Percentiles rank a stretch among this genome's conserved stretches.
Evolutionary conservation across 2,113 vertebrate species (phyloP).

Genomic region (Actinemys pallida): DNA sequence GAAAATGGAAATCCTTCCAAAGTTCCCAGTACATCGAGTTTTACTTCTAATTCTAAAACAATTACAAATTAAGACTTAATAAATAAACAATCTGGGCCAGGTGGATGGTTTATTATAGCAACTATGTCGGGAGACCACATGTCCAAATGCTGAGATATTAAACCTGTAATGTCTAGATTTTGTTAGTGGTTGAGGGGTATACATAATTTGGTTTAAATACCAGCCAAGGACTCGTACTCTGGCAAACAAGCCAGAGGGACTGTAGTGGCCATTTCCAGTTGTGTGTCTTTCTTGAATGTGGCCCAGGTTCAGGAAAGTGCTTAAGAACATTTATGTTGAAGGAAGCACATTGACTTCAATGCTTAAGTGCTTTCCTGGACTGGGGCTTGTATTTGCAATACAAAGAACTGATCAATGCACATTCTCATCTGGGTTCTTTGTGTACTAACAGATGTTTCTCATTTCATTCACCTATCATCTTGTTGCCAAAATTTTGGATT

Average conservation of each 20-base stretch:
- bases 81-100: accelerated
- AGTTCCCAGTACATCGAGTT: not conserved
- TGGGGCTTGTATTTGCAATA: not conserved
- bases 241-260: not conserved
- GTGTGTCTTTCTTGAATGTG: not conserved
- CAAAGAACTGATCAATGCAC: not conserved
- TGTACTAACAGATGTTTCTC: not conserved
- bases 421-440: not conserved
- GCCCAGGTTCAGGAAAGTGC: not conserved
- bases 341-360: not conserved
- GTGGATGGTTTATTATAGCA: not conserved
- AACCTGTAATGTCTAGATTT: not conserved
- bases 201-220: not conserved
- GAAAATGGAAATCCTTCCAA: not conserved
- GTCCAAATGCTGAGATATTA: not conserved
- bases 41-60: not conserved
- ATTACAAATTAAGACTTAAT: not conserved
- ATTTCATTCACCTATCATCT: not conserved
- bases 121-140: not conserved
- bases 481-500: not conserved
- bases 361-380: not conserved
- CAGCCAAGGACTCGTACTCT: not conserved
- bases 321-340: not conserved
- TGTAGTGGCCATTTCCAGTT: not conserved
- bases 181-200: not conserved